Conservation (phyloP, 1,140 invertebrate genomes). For the Hycleus cichorii region DNA sequence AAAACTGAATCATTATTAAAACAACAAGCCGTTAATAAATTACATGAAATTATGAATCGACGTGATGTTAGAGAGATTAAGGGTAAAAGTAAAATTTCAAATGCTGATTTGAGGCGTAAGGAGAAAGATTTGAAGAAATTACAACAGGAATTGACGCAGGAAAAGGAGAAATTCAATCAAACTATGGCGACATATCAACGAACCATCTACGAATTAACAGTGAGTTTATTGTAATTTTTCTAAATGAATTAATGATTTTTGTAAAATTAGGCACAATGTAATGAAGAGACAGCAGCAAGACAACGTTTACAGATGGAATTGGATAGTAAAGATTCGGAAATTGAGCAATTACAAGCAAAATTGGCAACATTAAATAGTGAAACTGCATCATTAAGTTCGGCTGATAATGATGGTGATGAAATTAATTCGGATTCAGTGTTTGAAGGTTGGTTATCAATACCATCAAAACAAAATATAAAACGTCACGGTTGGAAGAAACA, state of each 20-base stretch:
- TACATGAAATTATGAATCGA: conserved; percentile 92
- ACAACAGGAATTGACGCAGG: conserved; percentile 91
- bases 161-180: conserved; percentile 89
- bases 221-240: conserved; percentile 22
- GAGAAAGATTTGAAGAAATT: conserved; percentile 93
- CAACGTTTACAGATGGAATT: conserved; percentile 88
- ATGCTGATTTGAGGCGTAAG: conserved; percentile 75
- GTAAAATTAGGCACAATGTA: conserved; percentile 43
- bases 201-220: conserved; percentile 79
- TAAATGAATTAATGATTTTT: neutral
- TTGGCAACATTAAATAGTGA: conserved; percentile 71
- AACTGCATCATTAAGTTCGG: conserved; percentile 83
- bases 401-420: conserved; percentile 74
- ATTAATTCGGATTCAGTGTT: conserved; percentile 60
- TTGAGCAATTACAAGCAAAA: conserved; percentile 84
- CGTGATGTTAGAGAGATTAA: conserved; percentile 65
- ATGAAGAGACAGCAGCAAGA: conserved; percentile 61
- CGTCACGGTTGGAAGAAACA: conserved; percentile 95
- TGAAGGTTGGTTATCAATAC: conserved; percentile 93
- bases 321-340: conserved; percentile 93
- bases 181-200: conserved; percentile 75
- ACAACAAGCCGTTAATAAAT: conserved; percentile 91
- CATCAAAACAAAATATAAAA: conserved; percentile 91
- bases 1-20: conserved; percentile 85
- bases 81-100: conserved; percentile 65